phyloP scores from a whole-genome alignment of 1,140 invertebrate species.

The Gryllus bimaculatus region DNA sequence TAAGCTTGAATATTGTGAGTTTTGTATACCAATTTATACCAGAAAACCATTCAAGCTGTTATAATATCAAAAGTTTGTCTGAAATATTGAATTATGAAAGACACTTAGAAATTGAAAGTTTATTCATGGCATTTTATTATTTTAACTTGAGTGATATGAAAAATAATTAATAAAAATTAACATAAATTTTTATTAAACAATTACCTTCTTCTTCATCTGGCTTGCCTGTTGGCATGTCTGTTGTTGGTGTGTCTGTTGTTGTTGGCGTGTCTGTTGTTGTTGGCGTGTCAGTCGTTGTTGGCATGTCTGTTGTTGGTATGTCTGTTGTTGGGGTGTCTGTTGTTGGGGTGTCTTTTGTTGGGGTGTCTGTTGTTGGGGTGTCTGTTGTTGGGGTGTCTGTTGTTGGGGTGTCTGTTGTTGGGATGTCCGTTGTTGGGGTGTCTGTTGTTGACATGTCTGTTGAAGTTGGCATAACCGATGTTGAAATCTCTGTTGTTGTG shows the following conservation, averaged over 20 bases:
- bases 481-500: background rate
- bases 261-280: background rate
- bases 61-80: no score
- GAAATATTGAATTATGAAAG: no score
- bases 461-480: no score
- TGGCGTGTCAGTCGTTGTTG: background rate
- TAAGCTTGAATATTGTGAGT: no score
- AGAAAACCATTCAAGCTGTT: no score
- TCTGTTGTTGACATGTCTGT: background rate
- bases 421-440: background rate
- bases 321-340: background rate
- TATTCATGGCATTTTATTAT: no score
- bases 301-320: background rate
- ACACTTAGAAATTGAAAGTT: no score
- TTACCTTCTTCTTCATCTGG: background rate
- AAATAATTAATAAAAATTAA: no score
- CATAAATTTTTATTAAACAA: no score
- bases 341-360: background rate
- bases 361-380: background rate
- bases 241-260: background rate
- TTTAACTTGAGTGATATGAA: no score
- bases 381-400: background rate
- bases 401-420: background rate
- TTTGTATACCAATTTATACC: no score
- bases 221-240: background rate